A percentile compares a stretch with the other conserved stretches of the same genome.
These are phyloP conservation scores for Lithophane semibrunnea DNA, from an alignment of 2,888 invertebrate genomes.

Conservation along the genomic window DNA sequence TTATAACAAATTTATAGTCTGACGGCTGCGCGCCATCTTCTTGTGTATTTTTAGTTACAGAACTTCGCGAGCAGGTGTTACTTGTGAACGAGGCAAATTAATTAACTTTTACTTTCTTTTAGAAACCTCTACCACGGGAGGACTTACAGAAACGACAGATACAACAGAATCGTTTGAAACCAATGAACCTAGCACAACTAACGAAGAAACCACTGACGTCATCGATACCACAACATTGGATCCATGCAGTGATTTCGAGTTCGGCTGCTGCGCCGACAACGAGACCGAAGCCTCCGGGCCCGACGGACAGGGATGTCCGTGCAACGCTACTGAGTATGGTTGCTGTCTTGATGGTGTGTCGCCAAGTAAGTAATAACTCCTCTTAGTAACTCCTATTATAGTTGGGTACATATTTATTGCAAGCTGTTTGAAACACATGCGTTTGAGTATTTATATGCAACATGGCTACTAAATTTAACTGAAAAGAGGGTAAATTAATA, in stretches of 20 bases:
- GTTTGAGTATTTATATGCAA: no score
- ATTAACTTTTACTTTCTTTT: background rate
- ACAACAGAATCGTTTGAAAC: constrained; percentile 42
- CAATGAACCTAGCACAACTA: constrained; percentile 37
- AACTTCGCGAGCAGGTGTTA: no score
- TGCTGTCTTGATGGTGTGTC: constrained; percentile 94
- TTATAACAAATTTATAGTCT: no score
- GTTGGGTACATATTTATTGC: no score
- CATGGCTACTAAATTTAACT: no score
- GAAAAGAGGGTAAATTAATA: no score
- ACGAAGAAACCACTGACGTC: constrained; percentile 50
- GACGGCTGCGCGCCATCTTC: no score
- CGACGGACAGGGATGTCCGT: constrained; percentile 92
- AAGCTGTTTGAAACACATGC: no score
- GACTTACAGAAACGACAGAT: constrained; percentile 41
- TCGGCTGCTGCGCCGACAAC: constrained; percentile 95
- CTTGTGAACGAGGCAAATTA: no score
- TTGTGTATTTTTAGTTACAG: no score
- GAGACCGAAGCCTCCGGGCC: constrained; percentile 91
- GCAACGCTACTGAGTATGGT: constrained; percentile 91
- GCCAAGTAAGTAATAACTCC: constrained; percentile 86
- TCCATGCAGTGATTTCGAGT: constrained; percentile 89
- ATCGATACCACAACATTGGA: constrained; percentile 54
- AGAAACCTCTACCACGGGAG: constrained; percentile 47
- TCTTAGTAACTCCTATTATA: no score